phyloP scores from a whole-genome alignment of 2,113 vertebrate genomes.

The Cettia cetti region DNA sequence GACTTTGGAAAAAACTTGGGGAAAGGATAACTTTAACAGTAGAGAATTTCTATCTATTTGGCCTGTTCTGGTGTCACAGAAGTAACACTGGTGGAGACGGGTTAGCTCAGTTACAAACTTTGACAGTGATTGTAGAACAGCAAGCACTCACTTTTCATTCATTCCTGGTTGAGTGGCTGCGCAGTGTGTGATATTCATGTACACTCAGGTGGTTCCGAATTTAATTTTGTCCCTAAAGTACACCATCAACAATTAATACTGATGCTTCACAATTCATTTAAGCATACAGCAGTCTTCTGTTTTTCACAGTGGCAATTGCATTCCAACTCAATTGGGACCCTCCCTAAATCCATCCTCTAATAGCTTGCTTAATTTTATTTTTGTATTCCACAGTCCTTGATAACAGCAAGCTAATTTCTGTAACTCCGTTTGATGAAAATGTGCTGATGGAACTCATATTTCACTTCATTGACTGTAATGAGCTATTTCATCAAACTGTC shows the following conservation, averaged over 20 bases:
- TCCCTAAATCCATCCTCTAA: slow-evolving; percentile 66
- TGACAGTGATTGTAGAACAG: neutral
- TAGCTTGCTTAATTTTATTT: slow-evolving; percentile 77
- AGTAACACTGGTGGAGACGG: neutral
- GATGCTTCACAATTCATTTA: slow-evolving; percentile 55
- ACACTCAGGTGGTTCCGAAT: slow-evolving; percentile 22
- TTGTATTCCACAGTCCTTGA: slow-evolving; percentile 69
- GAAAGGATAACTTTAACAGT: neutral
- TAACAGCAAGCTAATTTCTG: slow-evolving; percentile 81
- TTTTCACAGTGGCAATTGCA: slow-evolving; percentile 47
- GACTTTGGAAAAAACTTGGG: neutral
- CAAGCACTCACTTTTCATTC: neutral
- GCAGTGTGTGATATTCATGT: neutral
- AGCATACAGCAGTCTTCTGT: slow-evolving; percentile 16
- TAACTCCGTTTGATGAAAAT: slow-evolving; percentile 78
- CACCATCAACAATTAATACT: slow-evolving; percentile 52
- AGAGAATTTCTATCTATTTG: neutral
- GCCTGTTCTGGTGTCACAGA: neutral
- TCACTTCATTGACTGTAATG: slow-evolving; percentile 84
- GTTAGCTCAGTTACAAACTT: neutral
- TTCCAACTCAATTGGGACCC: slow-evolving; percentile 59
- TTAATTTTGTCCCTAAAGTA: slow-evolving; percentile 33
- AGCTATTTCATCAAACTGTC: slow-evolving; percentile 86
- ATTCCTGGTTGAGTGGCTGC: neutral
- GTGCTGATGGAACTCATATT: slow-evolving; percentile 82